Base-by-base conservation (phyloP, 2,797 vertebrate species). In the Gila robusta region DNA sequence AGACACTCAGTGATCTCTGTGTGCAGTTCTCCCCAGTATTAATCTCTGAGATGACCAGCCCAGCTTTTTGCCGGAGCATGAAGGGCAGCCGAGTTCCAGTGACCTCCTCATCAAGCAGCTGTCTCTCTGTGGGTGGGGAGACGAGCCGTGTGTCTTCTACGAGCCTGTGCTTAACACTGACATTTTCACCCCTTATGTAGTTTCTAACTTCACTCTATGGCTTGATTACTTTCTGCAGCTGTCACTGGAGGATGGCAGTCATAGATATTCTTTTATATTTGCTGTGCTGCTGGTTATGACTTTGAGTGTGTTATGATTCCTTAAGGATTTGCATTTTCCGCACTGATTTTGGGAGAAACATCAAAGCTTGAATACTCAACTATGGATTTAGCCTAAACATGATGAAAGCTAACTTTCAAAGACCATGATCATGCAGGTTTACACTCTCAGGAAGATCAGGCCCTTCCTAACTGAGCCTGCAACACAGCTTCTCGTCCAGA, bases 81-180 rank as follows among this genome's bases (percentile, higher is more conserved):
- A 66, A 80, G 76, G 41, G 52, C 69, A 56, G 69, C n/a, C 47
- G 11, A 12, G 56, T 66, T 81, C 66, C 32, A 9, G 14, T 86
- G 78, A 81, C 84, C 78, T 74, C 84, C 23, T 74, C 56, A 28
- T 73, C 41, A 77, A 74, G 77, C 88, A 89, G 86, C 86, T 87
- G 88, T 81, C 37, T 76, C 83, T 76, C 86, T 83, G 69, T 85
- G 37, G 88, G 88, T 70, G 83, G 73, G 77, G 83, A 85, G 59
- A 66, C n/a, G 19, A 59, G 39, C 74, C 11, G 37, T 85, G 56
- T 72, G 76, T 79, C 86, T 79, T 82, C 72, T 66, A 67, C 28
- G 49, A 70, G 70, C 23, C 26, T 44, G 28, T 49, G 80, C 72
- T 76, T 77, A 79, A 69, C 62, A 52, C 49, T 79, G 79, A 81